Evolutionary conservation across 2,797 vertebrate genomes (phyloP).

Genomic region (Lepus oiostolus): DNA sequence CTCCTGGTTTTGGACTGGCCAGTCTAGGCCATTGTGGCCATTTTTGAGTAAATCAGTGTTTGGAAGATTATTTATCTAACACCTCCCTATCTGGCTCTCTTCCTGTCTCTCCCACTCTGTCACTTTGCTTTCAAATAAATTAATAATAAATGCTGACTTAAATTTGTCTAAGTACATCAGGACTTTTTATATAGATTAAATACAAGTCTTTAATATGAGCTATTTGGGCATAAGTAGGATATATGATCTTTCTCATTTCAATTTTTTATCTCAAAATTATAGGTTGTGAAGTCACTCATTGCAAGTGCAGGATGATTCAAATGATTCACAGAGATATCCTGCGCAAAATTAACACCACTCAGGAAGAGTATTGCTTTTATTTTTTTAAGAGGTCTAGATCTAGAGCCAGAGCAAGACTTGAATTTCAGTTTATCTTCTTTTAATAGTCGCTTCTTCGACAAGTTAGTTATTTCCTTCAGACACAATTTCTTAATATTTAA

Average conservation of each 20-base stretch:
- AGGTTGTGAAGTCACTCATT: background rate
- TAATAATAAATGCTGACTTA: background rate
- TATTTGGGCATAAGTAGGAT: background rate
- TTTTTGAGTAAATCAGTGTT: no score
- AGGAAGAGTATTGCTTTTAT: background rate
- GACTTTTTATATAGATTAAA: background rate
- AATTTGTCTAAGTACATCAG: background rate
- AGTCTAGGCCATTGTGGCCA: no score
- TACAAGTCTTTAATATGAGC: background rate
- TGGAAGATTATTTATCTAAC: no score
- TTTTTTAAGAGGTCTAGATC: background rate
- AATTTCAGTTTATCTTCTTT: background rate
- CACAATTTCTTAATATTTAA: background rate
- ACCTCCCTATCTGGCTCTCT: no score
- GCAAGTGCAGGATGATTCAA: background rate
- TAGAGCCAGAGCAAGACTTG: background rate
- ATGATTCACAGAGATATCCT: background rate
- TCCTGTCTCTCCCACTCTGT: no score
- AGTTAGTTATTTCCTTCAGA: background rate
- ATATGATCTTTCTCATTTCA: background rate
- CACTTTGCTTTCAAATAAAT: no score
- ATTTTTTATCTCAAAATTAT: conserved; percentile 5
- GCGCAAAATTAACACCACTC: background rate
- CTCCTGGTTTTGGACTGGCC: no score
- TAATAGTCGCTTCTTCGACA: background rate